Percentiles rank a stretch among this genome's conserved stretches.
Conservation (phyloP, 2,888 invertebrate species). For the Apodemia arnacis region DNA sequence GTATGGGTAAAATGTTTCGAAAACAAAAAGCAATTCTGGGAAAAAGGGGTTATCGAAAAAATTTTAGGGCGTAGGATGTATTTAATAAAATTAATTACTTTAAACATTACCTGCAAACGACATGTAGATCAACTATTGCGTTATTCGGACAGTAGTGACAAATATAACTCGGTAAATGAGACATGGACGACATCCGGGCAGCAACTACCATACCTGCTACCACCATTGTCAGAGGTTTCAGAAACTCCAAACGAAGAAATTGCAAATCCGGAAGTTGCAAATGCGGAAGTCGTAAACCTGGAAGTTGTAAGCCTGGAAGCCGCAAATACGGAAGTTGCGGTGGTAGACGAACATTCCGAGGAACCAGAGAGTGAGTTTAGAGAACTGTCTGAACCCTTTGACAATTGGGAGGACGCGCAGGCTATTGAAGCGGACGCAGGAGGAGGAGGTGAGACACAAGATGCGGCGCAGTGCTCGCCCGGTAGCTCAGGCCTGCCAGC, state of each 20-base stretch:
- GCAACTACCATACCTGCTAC: background rate
- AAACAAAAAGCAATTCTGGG: background rate
- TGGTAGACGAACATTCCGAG: background rate
- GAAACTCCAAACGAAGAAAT: too few relatives aligned
- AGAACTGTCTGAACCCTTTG: background rate
- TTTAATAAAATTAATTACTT: background rate
- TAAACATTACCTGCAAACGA: too few relatives aligned
- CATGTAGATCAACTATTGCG: too few relatives aligned
- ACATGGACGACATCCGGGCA: background rate
- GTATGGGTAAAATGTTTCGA: background rate
- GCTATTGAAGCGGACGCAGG: background rate
- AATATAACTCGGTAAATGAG: background rate
- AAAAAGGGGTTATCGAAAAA: background rate
- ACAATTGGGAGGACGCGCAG: background rate
- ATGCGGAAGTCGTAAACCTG: too few relatives aligned
- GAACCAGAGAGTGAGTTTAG: background rate
- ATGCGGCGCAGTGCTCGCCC: background rate
- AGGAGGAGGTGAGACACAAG: background rate
- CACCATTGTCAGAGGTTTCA: background rate
- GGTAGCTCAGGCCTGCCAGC: background rate
- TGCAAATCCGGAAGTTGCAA: too few relatives aligned
- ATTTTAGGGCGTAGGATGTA: background rate
- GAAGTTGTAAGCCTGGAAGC: too few relatives aligned
- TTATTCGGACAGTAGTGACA: background rate
- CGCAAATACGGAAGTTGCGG: background rate